Conservation (phyloP, 2,888 invertebrate genomes). For the Ischnura elegans region DNA sequence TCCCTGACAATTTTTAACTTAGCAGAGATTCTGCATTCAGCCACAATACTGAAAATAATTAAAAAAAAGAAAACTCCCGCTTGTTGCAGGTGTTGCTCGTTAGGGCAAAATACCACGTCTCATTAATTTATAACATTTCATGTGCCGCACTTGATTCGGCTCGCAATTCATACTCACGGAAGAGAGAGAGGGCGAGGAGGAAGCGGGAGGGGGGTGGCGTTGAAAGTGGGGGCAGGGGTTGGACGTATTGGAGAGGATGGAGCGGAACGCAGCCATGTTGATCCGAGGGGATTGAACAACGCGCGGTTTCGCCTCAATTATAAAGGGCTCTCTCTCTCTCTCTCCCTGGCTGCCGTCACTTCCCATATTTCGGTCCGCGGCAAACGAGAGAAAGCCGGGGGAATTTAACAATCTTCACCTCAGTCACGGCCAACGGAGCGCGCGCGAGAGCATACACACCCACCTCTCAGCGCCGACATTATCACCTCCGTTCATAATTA, state of each 20-base stretch:
- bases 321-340: not conserved
- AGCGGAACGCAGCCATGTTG: not conserved
- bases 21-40: no score
- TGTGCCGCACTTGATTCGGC: not conserved
- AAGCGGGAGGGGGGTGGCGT: not conserved
- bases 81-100: not conserved
- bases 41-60: no score
- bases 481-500: constrained; percentile 38
- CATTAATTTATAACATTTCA: not conserved
- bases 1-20: no score
- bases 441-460: not conserved
- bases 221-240: not conserved
- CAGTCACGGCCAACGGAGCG: constrained; percentile 13
- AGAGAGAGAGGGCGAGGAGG: not conserved
- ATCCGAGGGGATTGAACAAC: constrained; percentile 30
- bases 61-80: no score
- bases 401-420: constrained; percentile 31
- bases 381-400: not conserved
- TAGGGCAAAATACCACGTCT: not conserved
- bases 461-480: not conserved
- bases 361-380: constrained; percentile 34
- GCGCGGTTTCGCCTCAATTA: constrained; percentile 38
- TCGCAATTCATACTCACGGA: not conserved
- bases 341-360: not conserved
- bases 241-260: not conserved